Evolutionary conservation across 2,888 invertebrate genomes (phyloP), one percentile per base, ranked within the genome.

Genomic region (Drosophila niveifrons): DNA sequence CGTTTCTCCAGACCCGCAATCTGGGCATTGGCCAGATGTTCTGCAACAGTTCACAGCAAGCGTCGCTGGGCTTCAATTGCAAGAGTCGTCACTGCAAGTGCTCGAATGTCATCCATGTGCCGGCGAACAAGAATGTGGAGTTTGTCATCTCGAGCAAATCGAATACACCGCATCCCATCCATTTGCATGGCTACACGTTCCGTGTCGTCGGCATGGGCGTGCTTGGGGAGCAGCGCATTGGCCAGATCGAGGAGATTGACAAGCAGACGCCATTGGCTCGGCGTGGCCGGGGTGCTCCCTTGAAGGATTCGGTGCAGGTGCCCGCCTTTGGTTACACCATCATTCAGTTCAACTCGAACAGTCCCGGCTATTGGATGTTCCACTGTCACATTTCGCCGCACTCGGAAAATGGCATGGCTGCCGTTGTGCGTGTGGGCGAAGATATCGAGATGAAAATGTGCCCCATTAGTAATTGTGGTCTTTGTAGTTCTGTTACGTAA

Each of bases 161-260:
- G 0, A 72, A 67, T 28, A 82, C 89, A 0, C 83, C 91, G 3
- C 91, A 91, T 80, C 91, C 91, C 10, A 75, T 90, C 1, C 91
- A 91, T 39, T 66, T 91, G 66, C 91, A 91, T 41, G 91, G 91
- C n/a, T 91, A 91, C 57, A 86, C 91, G 4, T 91, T 91, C 39
- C 88, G 89, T 1, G 90, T 91, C 29, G 88, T 91, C 2, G 91
- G 91, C 52, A 91, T 91, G 91, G 91, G 91, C 46, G 89, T 91
- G 9, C 78, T 91, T 9, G 91, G 90, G 1, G 79, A 82, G 63
- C 53, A 83, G 15, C 83, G 82, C 51, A 88, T 91, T 13, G 80
- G 75, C 0, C 74, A 91, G 81, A 91, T 91, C 44, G 88, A 91
- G 64, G 47, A 82, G 64, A 91, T 91, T 15, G 91, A 91, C 59